phyloP scores from a whole-genome alignment of 1,140 invertebrate species.

The Ips typographus region DNA sequence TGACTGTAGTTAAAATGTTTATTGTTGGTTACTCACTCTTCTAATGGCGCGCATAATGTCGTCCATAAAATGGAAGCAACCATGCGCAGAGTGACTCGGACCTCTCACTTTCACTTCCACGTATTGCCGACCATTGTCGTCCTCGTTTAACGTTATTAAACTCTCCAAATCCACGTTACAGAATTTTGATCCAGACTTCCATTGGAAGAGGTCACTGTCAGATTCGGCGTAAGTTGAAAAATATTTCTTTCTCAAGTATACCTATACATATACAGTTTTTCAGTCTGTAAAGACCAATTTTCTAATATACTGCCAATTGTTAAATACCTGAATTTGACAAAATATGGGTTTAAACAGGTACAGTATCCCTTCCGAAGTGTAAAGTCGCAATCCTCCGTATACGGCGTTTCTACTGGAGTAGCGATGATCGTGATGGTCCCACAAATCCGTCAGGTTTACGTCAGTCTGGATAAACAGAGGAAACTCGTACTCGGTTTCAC shows the following conservation, averaged over 20 bases:
- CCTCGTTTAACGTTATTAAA: slow-evolving; percentile 68
- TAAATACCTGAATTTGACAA: slow-evolving; percentile 65
- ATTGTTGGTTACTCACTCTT: slow-evolving; percentile 52
- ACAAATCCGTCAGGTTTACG: slow-evolving; percentile 66
- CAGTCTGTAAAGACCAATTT: too few species aligned
- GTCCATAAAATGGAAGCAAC: slow-evolving; percentile 75
- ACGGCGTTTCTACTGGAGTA: slow-evolving; percentile 57
- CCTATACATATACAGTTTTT: slow-evolving; percentile 51
- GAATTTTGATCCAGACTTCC: slow-evolving; percentile 78
- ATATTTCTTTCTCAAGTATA: slow-evolving; percentile 64
- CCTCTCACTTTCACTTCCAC: slow-evolving; percentile 76
- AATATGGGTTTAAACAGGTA: slow-evolving; percentile 69
- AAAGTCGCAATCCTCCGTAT: slow-evolving; percentile 70
- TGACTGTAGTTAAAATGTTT: not conserved
- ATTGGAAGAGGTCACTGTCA: slow-evolving; percentile 77
- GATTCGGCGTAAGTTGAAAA: slow-evolving; percentile 53
- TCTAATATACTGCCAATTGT: too few species aligned
- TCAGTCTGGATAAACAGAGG: slow-evolving; percentile 77
- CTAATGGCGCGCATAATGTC: slow-evolving; percentile 72
- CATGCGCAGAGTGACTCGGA: slow-evolving; percentile 59
- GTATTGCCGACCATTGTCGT: slow-evolving; percentile 56
- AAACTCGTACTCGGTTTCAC: slow-evolving; percentile 78
- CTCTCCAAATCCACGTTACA: slow-evolving; percentile 72
- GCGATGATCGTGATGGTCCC: slow-evolving; percentile 66
- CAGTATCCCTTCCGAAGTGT: slow-evolving; percentile 59